Evolutionary conservation across 2,888 invertebrate species (phyloP), one percentile per base, ranked within the genome.

Genomic region (Ennomos quercinarius): DNA sequence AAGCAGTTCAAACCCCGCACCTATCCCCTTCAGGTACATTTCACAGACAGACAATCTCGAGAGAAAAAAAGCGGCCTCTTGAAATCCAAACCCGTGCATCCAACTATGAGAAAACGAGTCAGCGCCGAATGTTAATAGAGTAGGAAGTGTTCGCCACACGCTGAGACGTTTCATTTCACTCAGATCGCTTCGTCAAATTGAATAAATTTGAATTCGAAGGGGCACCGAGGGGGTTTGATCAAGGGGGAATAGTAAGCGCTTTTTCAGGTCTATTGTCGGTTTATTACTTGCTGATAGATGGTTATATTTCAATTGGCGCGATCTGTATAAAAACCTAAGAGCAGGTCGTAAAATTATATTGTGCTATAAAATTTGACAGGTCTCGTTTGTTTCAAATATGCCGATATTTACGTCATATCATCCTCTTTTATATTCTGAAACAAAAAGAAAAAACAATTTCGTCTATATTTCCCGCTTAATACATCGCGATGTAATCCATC

Each of bases 131-230:
- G 61, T 57, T 64, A 64, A 64, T 66, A 62, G 61, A 49, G 48
- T 54, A 39, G 45, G 48, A 86, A 85, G 74, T 83, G 83, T 78
- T 64, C 67, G 63, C 61, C 54, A 57, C 59, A 66, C 71, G 63
- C 50, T 64, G 75, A 81, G 81, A 82, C 84, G 83, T 85, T 86
- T 87, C 86, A 86, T 87, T 87, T 86, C 87, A 84, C 84, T 75
- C 74, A 80, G 78, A 81, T 86, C 83, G 83, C 74, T 81, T 68
- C 68, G 61, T 65, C 77, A 84, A 89, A 87, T 90, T 87, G 90
- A 91, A 90, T 91, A 91, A 89, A 90, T 91, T 91, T 90, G 87
- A 89, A 89, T 89, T 81, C 76, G 73, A 76, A 68, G 69, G 69
- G 70, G 62, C 27, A 6, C 27, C 6, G 9, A 67, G 70, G 53